Base-by-base conservation (phyloP, 2,797 vertebrate species). In the Coilia nasus region DNA sequence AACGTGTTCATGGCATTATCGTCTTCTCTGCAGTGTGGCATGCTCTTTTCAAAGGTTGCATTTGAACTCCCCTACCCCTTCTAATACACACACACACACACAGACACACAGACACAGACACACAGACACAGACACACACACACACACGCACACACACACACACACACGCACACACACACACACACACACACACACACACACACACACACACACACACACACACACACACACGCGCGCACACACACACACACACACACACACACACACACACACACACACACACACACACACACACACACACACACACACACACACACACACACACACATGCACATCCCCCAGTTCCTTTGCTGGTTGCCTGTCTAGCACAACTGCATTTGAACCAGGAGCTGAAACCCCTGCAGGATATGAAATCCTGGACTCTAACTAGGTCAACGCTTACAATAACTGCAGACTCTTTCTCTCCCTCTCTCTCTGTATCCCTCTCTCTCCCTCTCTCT, bases 401-500 rank as follows among this genome's bases (percentile, higher is more conserved):
- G 91, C 91, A 95, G 95, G 94, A 94, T 94, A 94, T 93, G 90
- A 93, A 93, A 94, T 94, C 91, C 89, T 91, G 91, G 92, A 94
- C 92, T 92, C 91, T 95, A 96, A 95, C 93, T 96, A 95, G 96
- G 96, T 95, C 95, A 96, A 89, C 87, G 92, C 94, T 94, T 93
- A 94, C 94, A 94, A 94, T 93, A 94, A 92, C 94, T 92, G 90
- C 90, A 90, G 89, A 90, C 88, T 91, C 90, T 92, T 89, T 84
- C 87, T 46, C 83, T 81, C 84, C 82, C 86, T 82, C 80, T 17
- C 87, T 88, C 88, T 56, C 81, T 88, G 89, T 89, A 87, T 67
- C 60, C 87, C 86, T 87, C 75, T 41, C 87, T 90, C 90, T 92
- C 89, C 83, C 87, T 64, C 84, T 78, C 85, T 82, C 86, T 81